These are phyloP conservation scores for Sebastes vulpes DNA, from an alignment of 2,797 vertebrate species.

Conservation along the genomic window DNA sequence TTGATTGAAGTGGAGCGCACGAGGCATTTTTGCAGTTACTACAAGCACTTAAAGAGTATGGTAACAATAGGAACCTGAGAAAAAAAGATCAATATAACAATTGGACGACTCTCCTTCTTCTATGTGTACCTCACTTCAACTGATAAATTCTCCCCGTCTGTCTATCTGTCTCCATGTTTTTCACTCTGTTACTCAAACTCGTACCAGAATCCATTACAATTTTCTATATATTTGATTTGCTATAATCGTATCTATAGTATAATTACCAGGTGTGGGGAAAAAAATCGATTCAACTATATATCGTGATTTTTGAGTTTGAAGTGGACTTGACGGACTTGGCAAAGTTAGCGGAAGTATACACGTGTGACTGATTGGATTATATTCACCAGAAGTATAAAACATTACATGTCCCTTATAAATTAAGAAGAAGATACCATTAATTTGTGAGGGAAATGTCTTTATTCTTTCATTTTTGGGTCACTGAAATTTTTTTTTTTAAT, in stretches of 20 bases:
- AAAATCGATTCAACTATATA: too few relatives aligned
- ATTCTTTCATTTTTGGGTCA: too few relatives aligned
- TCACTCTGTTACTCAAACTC: not conserved
- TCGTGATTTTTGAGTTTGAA: too few relatives aligned
- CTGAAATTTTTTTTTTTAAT: too few relatives aligned
- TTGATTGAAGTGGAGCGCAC: slow-evolving; percentile 8
- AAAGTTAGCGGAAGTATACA: too few relatives aligned
- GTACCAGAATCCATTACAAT: not conserved
- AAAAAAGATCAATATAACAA: not conserved
- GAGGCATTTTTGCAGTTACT: not conserved
- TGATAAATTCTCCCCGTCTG: not conserved
- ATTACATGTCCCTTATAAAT: too few relatives aligned
- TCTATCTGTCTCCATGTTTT: not conserved
- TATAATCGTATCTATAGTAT: not conserved
- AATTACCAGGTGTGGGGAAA: not conserved
- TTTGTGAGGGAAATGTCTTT: too few relatives aligned
- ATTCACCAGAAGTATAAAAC: too few relatives aligned
- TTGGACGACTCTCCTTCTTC: too few relatives aligned
- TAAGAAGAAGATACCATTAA: too few relatives aligned
- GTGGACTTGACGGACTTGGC: too few relatives aligned
- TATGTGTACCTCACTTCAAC: not conserved
- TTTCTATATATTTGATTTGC: not conserved
- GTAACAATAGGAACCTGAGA: not conserved
- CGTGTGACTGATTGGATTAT: too few relatives aligned
- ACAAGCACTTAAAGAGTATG: not conserved